These are phyloP conservation scores for Atherinomorus stipes DNA, from an alignment of 2,113 vertebrate species.

Conservation along the genomic window DNA sequence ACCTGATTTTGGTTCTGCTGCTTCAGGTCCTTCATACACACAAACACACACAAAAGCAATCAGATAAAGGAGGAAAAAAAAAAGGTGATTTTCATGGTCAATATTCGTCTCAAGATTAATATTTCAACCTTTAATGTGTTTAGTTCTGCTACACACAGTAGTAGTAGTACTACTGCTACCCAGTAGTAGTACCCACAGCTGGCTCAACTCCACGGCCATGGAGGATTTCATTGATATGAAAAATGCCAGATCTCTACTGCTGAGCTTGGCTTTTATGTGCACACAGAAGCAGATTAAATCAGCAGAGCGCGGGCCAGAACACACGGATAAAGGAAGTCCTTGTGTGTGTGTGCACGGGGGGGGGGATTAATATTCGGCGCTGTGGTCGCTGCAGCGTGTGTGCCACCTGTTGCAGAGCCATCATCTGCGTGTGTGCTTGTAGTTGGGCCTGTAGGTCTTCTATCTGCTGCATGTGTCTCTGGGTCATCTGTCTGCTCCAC, in stretches of 20 bases:
- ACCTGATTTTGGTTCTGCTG: slow-evolving; percentile 86
- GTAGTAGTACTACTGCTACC: too few relatives aligned
- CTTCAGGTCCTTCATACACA: slow-evolving; percentile 83
- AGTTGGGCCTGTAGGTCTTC: slow-evolving; percentile 88
- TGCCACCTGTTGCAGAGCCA: slow-evolving; percentile 84
- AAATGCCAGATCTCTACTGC: slow-evolving; percentile 11
- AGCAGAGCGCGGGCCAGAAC: not conserved
- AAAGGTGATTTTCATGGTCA: not conserved
- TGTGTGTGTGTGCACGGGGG: not conserved
- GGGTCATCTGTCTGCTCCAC: slow-evolving; percentile 85
- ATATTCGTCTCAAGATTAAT: not conserved
- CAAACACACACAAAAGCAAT: not conserved
- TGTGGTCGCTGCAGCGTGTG: not conserved
- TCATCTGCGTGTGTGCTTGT: slow-evolving; percentile 82
- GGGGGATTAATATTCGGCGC: not conserved
- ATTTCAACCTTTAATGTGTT: not conserved
- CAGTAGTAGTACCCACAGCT: not conserved
- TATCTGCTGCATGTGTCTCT: slow-evolving; percentile 90
- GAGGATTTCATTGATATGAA: slow-evolving; percentile 14
- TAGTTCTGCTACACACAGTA: not conserved
- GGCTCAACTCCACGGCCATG: not conserved
- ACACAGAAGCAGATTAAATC: not conserved
- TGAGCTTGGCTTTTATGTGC: slow-evolving; percentile 10
- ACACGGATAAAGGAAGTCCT: slow-evolving; percentile 10
- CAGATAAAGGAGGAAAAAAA: not conserved